Conservation (phyloP, 2,888 invertebrate genomes). For the Aleiodes alternator region DNA sequence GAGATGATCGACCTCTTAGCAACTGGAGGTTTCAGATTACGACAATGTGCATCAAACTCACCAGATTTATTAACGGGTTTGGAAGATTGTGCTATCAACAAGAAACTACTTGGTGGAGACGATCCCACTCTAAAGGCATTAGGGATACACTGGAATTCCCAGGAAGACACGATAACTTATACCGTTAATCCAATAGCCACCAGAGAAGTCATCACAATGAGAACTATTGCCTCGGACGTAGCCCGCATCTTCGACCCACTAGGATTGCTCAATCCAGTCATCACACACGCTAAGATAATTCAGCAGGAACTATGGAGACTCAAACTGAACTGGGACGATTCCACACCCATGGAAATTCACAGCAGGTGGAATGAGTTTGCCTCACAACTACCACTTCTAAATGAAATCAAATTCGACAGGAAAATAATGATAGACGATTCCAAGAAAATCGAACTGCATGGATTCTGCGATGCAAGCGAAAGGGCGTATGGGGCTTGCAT, state of each 20-base stretch:
- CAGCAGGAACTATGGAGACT: slow-evolving; percentile 57
- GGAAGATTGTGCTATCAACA: slow-evolving; percentile 36
- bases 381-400: slow-evolving; percentile 44
- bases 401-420: slow-evolving; percentile 49
- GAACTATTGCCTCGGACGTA: slow-evolving; percentile 53
- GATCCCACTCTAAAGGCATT: slow-evolving; percentile 45
- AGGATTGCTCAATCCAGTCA: no score
- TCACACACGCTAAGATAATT: slow-evolving; percentile 53
- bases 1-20: slow-evolving; percentile 40
- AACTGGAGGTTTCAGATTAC: slow-evolving; percentile 43
- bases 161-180: slow-evolving; percentile 43
- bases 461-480: slow-evolving; percentile 57
- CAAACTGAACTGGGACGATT: slow-evolving; percentile 57
- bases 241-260: no score
- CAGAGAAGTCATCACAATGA: slow-evolving; percentile 42
- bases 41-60: slow-evolving; percentile 57
- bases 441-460: slow-evolving; percentile 50
- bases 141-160: slow-evolving; percentile 48
- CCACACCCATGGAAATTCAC: slow-evolving; percentile 49
- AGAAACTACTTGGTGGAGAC: slow-evolving; percentile 26
- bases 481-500: neutral
- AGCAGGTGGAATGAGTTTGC: slow-evolving; percentile 48
- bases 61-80: slow-evolving; percentile 28
- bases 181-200: slow-evolving; percentile 29
- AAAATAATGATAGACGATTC: slow-evolving; percentile 43